A percentile compares a stretch with the other conserved stretches of the same genome.
Conservation (phyloP, 2,113 vertebrate species). For the Nematolebias whitei region DNA sequence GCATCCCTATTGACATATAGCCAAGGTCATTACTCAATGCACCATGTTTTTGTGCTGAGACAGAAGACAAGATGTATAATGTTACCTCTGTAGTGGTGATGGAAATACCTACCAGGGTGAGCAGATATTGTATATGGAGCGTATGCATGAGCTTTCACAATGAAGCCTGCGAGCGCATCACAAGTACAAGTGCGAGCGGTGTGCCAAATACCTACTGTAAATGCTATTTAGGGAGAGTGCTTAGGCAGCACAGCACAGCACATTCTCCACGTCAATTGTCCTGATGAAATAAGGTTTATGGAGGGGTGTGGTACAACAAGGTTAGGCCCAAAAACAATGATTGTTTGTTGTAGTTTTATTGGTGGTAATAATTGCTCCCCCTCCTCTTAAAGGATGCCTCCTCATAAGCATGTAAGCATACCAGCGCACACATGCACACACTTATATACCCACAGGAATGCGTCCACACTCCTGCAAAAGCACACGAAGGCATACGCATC, state of each 20-base stretch:
- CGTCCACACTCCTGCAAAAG: conserved; percentile 34
- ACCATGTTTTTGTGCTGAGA: conserved; percentile 22
- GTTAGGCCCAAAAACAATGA: conserved; percentile 76
- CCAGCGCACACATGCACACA: conserved; percentile 66
- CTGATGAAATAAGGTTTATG: conserved; percentile 71
- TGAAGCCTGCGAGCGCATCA: conserved; percentile 14
- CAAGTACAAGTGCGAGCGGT: conserved; percentile 54
- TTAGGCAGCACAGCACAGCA: conserved; percentile 81
- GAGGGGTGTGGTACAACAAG: conserved; percentile 74
- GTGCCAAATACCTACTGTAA: conserved; percentile 46
- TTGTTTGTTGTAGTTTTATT: conserved; percentile 80
- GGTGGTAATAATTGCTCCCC: conserved; percentile 76
- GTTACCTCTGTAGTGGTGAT: conserved; percentile 37
- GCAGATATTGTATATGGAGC: conserved; percentile 14
- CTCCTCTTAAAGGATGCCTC: conserved; percentile 61
- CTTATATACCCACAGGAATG: conserved; percentile 68
- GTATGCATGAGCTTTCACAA: conserved; percentile 24
- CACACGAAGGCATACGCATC: conserved; percentile 14
- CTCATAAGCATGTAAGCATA: conserved; percentile 46
- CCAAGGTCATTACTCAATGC: conserved; percentile 48
- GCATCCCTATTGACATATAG: conserved; percentile 5
- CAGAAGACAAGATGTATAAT: conserved; percentile 48
- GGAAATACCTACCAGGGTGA: conserved; percentile 10
- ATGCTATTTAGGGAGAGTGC: conserved; percentile 74
- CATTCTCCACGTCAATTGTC: conserved; percentile 70